Evolutionary conservation across 2,797 vertebrate species (phyloP).

Genomic region (Columba guinea): DNA sequence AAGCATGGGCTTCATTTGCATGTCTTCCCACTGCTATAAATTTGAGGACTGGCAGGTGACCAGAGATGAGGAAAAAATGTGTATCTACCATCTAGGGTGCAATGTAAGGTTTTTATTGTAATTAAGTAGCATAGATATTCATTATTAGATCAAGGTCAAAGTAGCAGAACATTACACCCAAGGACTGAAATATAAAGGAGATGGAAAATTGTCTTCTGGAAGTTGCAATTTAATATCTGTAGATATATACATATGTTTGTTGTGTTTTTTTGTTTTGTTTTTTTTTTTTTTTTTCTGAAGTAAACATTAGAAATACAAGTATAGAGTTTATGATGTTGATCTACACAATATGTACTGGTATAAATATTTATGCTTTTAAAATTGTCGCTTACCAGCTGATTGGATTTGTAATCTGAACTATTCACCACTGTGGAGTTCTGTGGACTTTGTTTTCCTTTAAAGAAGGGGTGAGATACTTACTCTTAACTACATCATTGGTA

Average conservation of each 20-base stretch:
- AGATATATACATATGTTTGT: not conserved
- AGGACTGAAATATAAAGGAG: slow-evolving; percentile 43
- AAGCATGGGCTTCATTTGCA: slow-evolving; percentile 71
- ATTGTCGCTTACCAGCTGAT: not conserved
- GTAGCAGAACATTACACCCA: slow-evolving; percentile 52
- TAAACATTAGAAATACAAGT: slow-evolving; percentile 41
- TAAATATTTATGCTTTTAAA: not conserved
- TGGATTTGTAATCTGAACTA: not conserved
- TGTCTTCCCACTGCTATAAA: slow-evolving; percentile 73
- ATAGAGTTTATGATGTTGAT: not conserved
- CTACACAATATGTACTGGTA: not conserved
- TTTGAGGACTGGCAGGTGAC: slow-evolving; percentile 76
- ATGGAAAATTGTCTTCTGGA: slow-evolving; percentile 29
- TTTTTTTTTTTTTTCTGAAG: not conserved
- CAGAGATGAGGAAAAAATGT: slow-evolving; percentile 59
- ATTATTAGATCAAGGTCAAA: slow-evolving; percentile 74
- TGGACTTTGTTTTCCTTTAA: not conserved
- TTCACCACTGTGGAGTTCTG: not conserved
- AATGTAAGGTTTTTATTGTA: slow-evolving; percentile 69
- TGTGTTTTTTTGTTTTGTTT: not conserved
- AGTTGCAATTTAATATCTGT: not conserved
- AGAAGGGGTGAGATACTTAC: not conserved
- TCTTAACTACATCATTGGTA: not conserved
- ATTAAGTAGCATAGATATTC: slow-evolving; percentile 71
- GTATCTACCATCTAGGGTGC: slow-evolving; percentile 65